Base-by-base conservation (phyloP, 1,140 invertebrate genomes). In the Drosophila bipectinata region DNA sequence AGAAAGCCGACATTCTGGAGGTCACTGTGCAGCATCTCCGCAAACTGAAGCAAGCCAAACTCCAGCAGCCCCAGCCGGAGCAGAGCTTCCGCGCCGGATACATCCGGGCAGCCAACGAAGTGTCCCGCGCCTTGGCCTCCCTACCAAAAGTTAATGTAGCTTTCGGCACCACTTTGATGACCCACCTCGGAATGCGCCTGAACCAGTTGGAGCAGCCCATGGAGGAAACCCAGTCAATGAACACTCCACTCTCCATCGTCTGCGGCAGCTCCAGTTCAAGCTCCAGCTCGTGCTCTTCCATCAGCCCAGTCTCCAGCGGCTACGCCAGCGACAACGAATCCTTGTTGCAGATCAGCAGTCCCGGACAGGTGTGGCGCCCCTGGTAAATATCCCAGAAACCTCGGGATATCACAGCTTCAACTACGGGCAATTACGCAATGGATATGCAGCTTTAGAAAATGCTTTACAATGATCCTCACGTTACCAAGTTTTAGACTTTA, bases 1-100 rank as follows among this genome's bases (percentile, higher is more conserved):
- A 99, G 92, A 99, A 99, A 92, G 98, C 98, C 15, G 98, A 99
- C 92, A 98, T 99, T 74, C 93, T 99, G 77, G 98, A 99, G 92
- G 93, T 99, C 90, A 98, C 98, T 0, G 98, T 99, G 1, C 95
- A 97, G 77, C 97, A 98, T 90, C 92, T 99, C 64, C 96, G 97
- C 93, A 97, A 96, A 72, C 93, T 98, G 3, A 95, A 96, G 57
- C 39, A 94, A 77, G 15, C 77, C 2, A 87, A 77, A 34, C 32
- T 53, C 28, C 71, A 93, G 93, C 73, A 89, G 93, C 45, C 94
- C 34, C 48, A 58, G 28, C 95, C 48, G 95, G 75, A 84, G 34
- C 88, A 98, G 89, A 94, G 97, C 72, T 98, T 98, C 93, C 94
- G 96, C 59, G 96, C 97, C 64, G 98, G 98, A 52, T 98, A 97